Percentiles rank a stretch among this genome's conserved stretches.
These are phyloP conservation scores for Melanotaenia nigrans DNA, from an alignment of 2,797 vertebrate species.

Conservation along the genomic window DNA sequence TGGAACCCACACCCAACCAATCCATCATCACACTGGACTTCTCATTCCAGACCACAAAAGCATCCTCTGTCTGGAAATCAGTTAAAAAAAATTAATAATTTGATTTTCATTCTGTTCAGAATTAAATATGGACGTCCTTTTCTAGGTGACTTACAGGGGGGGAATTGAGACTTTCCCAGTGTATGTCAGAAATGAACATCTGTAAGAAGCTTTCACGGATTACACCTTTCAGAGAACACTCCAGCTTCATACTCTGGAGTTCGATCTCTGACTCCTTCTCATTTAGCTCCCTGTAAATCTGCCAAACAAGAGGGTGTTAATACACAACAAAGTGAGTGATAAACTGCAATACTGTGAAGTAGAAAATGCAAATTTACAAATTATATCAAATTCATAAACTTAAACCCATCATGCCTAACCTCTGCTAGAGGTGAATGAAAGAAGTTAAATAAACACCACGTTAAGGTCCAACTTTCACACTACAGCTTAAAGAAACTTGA, in stretches of 20 bases:
- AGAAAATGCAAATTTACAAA: background rate
- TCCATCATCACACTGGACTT: slow-evolving; percentile 83
- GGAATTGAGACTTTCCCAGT: slow-evolving; percentile 83
- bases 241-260: slow-evolving; percentile 66
- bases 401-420: background rate
- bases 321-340: background rate
- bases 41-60: slow-evolving; percentile 25
- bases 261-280: slow-evolving; percentile 70
- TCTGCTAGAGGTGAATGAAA: background rate
- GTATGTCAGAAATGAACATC: slow-evolving; percentile 75
- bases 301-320: slow-evolving; percentile 12
- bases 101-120: background rate
- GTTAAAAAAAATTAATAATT: slow-evolving; percentile 2
- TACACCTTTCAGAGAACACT: slow-evolving; percentile 83
- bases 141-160: slow-evolving; percentile 64
- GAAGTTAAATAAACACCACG: background rate
- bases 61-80: slow-evolving; percentile 71
- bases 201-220: slow-evolving; percentile 81
- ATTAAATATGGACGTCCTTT: background rate
- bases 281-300: slow-evolving; percentile 83
- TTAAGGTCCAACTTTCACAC: background rate
- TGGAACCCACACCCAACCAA: slow-evolving; percentile 87
- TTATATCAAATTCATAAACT: background rate
- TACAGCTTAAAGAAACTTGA: background rate
- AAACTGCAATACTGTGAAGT: background rate